These are phyloP conservation scores for Psittacula echo DNA, from an alignment of 2,797 vertebrate species.

Conservation along the genomic window DNA sequence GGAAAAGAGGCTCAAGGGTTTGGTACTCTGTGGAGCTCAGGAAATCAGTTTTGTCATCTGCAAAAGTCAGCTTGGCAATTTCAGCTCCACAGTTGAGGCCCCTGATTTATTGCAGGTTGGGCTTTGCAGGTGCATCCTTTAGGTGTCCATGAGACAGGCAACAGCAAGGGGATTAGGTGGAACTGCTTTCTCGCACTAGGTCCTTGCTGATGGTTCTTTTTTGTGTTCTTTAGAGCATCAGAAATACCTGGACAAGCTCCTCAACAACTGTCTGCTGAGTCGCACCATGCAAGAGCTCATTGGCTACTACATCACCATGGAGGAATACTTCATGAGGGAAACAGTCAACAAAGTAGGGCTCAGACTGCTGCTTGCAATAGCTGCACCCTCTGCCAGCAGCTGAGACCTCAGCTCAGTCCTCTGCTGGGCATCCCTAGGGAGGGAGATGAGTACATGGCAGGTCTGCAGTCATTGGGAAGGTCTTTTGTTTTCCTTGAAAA, in stretches of 20 bases:
- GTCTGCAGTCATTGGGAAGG: not conserved
- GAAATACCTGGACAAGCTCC: constrained; percentile 90
- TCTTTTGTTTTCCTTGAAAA: not conserved
- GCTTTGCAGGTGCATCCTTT: not conserved
- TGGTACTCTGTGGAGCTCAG: not conserved
- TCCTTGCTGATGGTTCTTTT: not conserved
- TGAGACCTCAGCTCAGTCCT: not conserved
- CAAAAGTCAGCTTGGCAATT: not conserved
- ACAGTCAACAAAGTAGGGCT: constrained; percentile 92
- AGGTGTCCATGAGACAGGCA: not conserved
- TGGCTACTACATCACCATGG: constrained; percentile 97
- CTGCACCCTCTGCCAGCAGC: not conserved
- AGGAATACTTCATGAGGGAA: constrained; percentile 98
- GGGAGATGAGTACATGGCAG: not conserved
- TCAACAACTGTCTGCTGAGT: constrained; percentile 93
- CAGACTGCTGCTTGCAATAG: not conserved
- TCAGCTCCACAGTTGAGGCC: not conserved
- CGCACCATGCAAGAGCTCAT: constrained; percentile 96
- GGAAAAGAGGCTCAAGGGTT: not conserved
- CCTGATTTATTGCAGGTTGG: not conserved
- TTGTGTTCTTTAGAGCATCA: constrained; percentile 83
- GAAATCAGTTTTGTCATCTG: not conserved
- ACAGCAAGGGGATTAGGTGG: not conserved
- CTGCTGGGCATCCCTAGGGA: not conserved
- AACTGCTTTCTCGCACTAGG: not conserved